Evolutionary conservation across 2,113 vertebrate species (phyloP), one percentile per base, ranked within the genome.

Genomic region (Eulemur rufifrons): DNA sequence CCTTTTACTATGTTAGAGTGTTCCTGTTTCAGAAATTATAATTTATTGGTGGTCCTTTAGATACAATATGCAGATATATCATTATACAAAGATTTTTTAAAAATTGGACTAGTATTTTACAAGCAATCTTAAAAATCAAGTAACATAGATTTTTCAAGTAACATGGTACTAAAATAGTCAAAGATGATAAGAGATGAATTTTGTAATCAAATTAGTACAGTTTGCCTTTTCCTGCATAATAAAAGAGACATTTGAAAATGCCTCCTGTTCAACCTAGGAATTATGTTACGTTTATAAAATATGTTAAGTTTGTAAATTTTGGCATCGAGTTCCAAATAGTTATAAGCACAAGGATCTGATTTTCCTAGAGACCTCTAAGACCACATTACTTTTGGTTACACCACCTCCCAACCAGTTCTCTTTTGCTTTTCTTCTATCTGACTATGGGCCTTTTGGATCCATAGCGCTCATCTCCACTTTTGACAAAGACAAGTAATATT

Each of bases 161-260:
- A 94, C 6, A 50, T 2, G 59, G 52, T 77, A 69, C 47, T 68
- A 85, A 91, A 78, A 89, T 50, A 76, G 56, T 77, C 68, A 95
- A 95, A 85, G 59, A 95, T 83, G 47, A 94, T 83, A 27, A 77
- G 39, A 80, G 66, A 87, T 23, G 27, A 94, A 84, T 68, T 95
- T 74, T 88, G 23, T 89, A 80, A 95, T 23, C 14, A 50, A 84
- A 56, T 94, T 64, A 63, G n/a, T 87, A 34, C 64, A 74, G 23
- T 47, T 52, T 77, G 13, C 45, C 61, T 82, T 76, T 90, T 94
- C 42, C n/a, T 89, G 17, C 5, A 47, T 37, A 64, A 89, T 77
- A 92, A 78, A 84, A 71, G 63, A 73, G 45, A 78, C 18, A 64
- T 88, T 37, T 92, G 42, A 94, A 96, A 86, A 89, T n/a, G 21